Conservation (phyloP, 1,140 invertebrate species). For the Drosophila lacertosa region DNA sequence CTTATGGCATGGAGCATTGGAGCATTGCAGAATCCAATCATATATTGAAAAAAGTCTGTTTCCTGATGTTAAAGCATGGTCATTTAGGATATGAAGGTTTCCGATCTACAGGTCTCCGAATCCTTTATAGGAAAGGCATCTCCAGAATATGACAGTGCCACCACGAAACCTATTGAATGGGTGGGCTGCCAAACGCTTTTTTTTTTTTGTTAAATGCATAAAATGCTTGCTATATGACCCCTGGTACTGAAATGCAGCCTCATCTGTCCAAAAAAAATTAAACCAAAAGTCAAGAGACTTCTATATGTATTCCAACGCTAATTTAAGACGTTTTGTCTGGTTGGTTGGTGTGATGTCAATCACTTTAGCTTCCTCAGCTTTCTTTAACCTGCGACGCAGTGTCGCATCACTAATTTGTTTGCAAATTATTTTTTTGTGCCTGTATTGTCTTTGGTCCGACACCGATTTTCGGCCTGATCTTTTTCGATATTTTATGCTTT, state of each 20-base stretch:
- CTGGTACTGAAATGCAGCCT: not conserved
- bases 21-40: no score
- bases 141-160: no score
- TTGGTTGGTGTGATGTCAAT: no score
- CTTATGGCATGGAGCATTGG: no score
- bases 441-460: no score
- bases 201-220: not conserved
- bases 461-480: no score
- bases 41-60: no score
- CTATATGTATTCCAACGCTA: not conserved
- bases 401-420: conserved; percentile 13
- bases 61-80: not conserved
- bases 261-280: not conserved
- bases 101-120: not conserved
- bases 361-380: not conserved
- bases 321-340: not conserved
- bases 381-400: conserved; percentile 8
- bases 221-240: not conserved
- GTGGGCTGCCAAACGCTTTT: no score
- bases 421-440: no score
- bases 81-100: conserved; percentile 2
- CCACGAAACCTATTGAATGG: no score
- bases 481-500: conserved; percentile 16
- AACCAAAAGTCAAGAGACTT: not conserved
- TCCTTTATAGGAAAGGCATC: no score